phyloP scores from a whole-genome alignment of 2,888 invertebrate genomes.

The Abscondita cerata region DNA sequence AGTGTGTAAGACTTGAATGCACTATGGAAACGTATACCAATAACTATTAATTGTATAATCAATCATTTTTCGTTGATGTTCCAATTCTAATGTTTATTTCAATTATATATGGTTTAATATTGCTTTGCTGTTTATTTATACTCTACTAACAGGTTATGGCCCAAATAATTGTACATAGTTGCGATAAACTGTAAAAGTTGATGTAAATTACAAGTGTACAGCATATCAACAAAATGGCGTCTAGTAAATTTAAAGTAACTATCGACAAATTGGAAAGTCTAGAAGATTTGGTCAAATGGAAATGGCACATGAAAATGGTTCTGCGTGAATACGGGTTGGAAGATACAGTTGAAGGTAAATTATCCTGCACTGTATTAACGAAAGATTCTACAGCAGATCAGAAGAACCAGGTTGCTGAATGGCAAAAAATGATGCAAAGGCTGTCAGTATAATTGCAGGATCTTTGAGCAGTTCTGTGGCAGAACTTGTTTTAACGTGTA shows the following conservation, averaged over 20 bases:
- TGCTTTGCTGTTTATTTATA: conserved; percentile 1
- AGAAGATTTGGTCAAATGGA: not conserved
- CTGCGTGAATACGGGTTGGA: not conserved
- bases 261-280: not conserved
- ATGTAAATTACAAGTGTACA: not conserved
- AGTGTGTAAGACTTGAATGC: too few relatives aligned
- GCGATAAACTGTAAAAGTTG: too few relatives aligned
- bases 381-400: not conserved
- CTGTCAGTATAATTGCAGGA: conserved; percentile 16
- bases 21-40: too few relatives aligned
- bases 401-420: conserved; percentile 6
- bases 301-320: not conserved
- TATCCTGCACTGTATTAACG: not conserved
- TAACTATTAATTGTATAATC: too few relatives aligned
- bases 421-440: conserved; percentile 17
- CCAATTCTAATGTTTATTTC: conserved; percentile 2
- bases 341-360: not conserved
- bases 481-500: conserved; percentile 22
- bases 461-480: conserved; percentile 15
- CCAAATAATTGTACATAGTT: not conserved
- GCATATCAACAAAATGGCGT: not conserved
- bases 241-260: not conserved
- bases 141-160: not conserved
- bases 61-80: too few relatives aligned
- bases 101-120: not conserved